Base-by-base conservation (phyloP, 2,888 invertebrate genomes). In the Dorcus parallelipipedus region DNA sequence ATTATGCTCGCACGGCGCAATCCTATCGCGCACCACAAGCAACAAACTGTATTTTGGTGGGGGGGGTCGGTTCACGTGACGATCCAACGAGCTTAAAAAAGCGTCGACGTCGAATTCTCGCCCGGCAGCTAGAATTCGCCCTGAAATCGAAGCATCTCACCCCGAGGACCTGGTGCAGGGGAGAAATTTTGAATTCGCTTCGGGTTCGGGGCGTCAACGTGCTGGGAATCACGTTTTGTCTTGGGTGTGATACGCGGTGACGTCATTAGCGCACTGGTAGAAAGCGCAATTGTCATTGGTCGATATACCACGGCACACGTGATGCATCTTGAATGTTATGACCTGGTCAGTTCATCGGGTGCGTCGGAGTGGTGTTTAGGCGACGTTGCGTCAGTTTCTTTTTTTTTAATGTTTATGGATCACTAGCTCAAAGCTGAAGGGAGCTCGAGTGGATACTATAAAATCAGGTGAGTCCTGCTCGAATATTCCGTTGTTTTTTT, bases 281-380 rank as follows among this genome's bases (percentile, higher is more conserved):
- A 59, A 62, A 66, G 66, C 64, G 74, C 74, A 66, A 64, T 73
- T 73, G 67, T 77, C 73, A 79, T 80, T 80, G 79, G 80, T 79
- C 78, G 79, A 79, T 79, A 79, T 67, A 77, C 76, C 76, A 58
- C 60, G 56, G 64, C 66, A 67, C 69, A 69, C 69, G 69, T 69
- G 69, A 69, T 66, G 64, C 58, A 60, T 63, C 59, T 61, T 61
- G 61, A 62, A 54, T 61, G 62, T 65, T 64, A 77, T 76, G 74
- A 77, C 57, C 60, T 57, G 60, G 60, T 56, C 56, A 63, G 67
- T 59, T 52, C 59, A 60, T 62, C 61, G 59, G 62, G 64, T 78
- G 77, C 80, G 81, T 80, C 81, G 80, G 80, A 79, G 77, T 64
- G 62, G 65, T 69, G 68, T 67, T 70, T 69, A 61, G 67, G 56